phyloP scores from a whole-genome alignment of 2,797 vertebrate species.

The Myotis findleyi region DNA sequence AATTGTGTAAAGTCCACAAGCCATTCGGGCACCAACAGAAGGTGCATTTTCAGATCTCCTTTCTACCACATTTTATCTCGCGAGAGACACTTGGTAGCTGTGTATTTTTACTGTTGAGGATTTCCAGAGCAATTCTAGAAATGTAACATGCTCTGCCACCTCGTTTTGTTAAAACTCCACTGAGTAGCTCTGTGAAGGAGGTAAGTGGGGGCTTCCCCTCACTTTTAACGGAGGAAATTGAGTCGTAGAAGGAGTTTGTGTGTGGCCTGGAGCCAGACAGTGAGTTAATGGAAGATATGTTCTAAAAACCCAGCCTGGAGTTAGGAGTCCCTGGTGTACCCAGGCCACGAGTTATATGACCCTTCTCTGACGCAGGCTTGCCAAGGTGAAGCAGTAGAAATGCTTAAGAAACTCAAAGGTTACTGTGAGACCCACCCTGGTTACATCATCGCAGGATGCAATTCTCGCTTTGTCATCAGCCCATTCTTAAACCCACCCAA shows the following conservation, averaged over 20 bases:
- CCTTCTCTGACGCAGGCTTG: neutral
- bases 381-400: neutral
- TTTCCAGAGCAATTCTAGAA: slow-evolving; percentile 26
- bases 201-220: neutral
- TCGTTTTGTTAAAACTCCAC: neutral
- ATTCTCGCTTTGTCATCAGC: neutral
- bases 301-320: neutral
- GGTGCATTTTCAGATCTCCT: neutral
- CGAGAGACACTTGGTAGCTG: neutral
- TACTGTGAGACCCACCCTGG: neutral
- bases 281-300: neutral
- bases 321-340: neutral
- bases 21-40: neutral
- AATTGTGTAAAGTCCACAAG: neutral
- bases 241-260: neutral
- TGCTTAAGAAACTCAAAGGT: neutral
- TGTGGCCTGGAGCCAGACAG: neutral
- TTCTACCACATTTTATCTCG: neutral
- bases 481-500: neutral
- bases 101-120: neutral
- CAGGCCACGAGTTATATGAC: neutral
- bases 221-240: neutral
- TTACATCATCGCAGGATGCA: neutral
- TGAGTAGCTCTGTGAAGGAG: neutral
- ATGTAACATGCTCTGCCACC: neutral